phyloP scores from a whole-genome alignment of 64 coral and sea anemone species.

The Stylophora pistillata region DNA sequence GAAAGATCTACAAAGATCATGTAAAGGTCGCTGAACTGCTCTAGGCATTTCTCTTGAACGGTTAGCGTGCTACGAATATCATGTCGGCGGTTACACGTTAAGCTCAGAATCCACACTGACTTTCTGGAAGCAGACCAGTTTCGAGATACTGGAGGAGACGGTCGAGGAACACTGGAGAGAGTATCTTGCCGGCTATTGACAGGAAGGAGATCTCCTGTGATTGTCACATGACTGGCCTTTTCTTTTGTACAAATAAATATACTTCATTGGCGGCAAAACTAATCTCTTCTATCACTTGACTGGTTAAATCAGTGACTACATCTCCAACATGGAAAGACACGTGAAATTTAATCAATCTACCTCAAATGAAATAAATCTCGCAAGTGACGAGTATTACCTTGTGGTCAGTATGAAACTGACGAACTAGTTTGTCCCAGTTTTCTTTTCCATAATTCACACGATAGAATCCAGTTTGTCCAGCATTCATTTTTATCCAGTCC shows the following conservation, averaged over 20 bases:
- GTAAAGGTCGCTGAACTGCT: slow-evolving; percentile 4
- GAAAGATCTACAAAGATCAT: slow-evolving; percentile 22
- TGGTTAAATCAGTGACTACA: too few relatives aligned
- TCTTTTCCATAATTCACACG: slow-evolving; percentile 55
- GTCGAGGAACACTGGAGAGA: slow-evolving; percentile 12
- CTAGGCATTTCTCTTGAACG: too few relatives aligned
- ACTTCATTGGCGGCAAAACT: too few relatives aligned
- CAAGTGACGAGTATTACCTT: slow-evolving; percentile 5
- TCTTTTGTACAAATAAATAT: slow-evolving; percentile 7
- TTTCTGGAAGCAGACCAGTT: not conserved
- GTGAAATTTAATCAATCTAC: too few relatives aligned
- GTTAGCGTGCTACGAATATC: slow-evolving; percentile 8
- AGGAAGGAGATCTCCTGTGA: not conserved
- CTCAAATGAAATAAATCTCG: not conserved
- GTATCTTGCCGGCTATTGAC: not conserved
- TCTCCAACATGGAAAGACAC: too few relatives aligned
- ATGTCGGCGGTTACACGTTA: not conserved
- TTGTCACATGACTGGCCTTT: slow-evolving; percentile 28
- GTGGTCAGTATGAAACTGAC: slow-evolving; percentile 28
- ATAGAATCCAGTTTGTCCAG: slow-evolving; percentile 55
- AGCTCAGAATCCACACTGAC: slow-evolving; percentile 15
- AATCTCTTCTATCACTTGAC: too few relatives aligned
- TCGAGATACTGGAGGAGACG: not conserved
- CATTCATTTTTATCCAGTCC: slow-evolving; percentile 59
- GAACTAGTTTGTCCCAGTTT: slow-evolving; percentile 37